Conservation (phyloP, 2,797 vertebrate species). For the Muraenolepis orangiensis region DNA sequence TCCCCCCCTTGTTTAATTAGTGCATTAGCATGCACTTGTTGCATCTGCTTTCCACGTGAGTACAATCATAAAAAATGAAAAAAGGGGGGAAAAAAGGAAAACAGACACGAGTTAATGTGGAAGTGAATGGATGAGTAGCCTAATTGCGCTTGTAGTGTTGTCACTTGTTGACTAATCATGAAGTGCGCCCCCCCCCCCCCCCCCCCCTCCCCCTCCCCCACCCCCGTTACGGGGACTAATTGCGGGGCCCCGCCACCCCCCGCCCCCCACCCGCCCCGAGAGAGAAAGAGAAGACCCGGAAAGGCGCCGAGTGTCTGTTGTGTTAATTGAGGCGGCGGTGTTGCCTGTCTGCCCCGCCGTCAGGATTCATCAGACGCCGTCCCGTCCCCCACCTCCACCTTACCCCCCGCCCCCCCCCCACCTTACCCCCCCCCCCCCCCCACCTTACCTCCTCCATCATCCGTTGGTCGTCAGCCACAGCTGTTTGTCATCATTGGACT, state of each 20-base stretch:
- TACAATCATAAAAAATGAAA: conserved; percentile 93
- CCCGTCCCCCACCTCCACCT: too few species aligned
- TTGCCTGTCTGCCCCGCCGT: too few species aligned
- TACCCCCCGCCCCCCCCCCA: too few species aligned
- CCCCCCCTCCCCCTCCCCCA: too few species aligned
- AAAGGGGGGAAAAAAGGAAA: conserved; percentile 88
- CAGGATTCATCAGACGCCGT: background rate
- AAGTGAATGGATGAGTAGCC: conserved; percentile 77
- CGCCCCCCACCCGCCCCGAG: too few species aligned
- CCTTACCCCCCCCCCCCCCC: too few species aligned
- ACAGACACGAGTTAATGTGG: conserved; percentile 58
- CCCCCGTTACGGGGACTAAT: background rate
- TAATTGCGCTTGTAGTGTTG: conserved; percentile 69
- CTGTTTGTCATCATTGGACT: too few species aligned
- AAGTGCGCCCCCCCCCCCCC: background rate
- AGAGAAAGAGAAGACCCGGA: too few species aligned
- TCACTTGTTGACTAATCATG: background rate
- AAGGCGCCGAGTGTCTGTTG: background rate
- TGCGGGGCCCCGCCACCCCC: background rate
- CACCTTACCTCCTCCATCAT: too few species aligned
- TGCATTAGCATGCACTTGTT: conserved; percentile 96
- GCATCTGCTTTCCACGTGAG: conserved; percentile 92
- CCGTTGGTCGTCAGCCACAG: too few species aligned
- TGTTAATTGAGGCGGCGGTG: background rate
- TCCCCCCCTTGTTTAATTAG: conserved; percentile 92